phyloP scores from a whole-genome alignment of 2,113 vertebrate genomes.

The Corythornis madagascariensis region DNA sequence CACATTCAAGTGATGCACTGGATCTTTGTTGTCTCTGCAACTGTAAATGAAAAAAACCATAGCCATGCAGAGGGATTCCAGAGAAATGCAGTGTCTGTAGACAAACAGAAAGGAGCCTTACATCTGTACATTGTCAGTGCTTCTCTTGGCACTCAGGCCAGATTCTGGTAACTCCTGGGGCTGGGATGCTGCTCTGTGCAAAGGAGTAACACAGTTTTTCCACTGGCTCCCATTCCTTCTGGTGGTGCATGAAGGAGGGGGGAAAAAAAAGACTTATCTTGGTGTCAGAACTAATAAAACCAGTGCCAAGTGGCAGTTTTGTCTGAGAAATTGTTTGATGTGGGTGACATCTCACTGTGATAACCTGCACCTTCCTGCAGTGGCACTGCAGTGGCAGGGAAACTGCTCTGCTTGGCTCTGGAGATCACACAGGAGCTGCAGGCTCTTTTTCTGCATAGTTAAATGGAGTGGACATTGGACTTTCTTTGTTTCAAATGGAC shows the following conservation, averaged over 20 bases:
- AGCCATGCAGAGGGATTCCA: background rate
- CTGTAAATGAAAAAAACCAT: slow-evolving; percentile 1
- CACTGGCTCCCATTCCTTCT: background rate
- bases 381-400: background rate
- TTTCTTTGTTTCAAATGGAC: background rate
- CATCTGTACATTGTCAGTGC: background rate
- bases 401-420: background rate
- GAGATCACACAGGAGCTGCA: background rate
- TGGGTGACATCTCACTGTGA: background rate
- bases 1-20: background rate
- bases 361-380: background rate
- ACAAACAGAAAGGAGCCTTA: background rate
- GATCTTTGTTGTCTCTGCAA: background rate
- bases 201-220: background rate
- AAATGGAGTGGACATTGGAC: background rate
- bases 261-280: background rate
- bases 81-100: background rate
- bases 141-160: background rate
- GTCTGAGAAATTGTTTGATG: background rate
- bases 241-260: background rate
- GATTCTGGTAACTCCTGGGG: background rate
- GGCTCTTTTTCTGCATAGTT: background rate
- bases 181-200: background rate
- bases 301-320: background rate
- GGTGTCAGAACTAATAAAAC: background rate